Conservation (phyloP, 2,113 vertebrate genomes). For the Chloropsis cyanopogon region DNA sequence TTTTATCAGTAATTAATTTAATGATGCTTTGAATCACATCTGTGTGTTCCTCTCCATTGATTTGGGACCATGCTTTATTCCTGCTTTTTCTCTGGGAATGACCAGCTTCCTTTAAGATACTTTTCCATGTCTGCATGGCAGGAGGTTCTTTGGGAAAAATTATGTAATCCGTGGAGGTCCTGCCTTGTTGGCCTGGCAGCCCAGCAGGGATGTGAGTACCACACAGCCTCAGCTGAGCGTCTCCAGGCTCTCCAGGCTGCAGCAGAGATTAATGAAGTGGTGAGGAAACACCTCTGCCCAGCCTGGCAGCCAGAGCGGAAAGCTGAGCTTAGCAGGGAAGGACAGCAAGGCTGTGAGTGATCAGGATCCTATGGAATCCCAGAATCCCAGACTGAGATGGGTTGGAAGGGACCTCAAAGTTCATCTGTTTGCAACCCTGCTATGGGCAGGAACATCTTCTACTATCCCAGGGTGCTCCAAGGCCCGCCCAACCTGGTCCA, state of each 20-base stretch:
- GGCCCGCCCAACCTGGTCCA: neutral
- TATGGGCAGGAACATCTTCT: neutral
- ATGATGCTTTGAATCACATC: neutral
- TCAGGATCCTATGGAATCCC: rapidly evolving
- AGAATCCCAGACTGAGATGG: neutral
- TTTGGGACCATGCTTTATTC: neutral
- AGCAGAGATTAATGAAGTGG: neutral
- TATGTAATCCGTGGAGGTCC: neutral
- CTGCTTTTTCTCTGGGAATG: neutral
- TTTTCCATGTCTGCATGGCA: neutral
- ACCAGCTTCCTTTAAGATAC: neutral
- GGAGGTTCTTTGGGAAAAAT: neutral
- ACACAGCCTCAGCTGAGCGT: neutral
- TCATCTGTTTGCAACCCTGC: neutral
- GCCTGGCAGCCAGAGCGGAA: neutral
- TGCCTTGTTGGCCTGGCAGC: neutral
- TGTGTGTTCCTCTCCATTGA: neutral
- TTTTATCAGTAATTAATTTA: neutral
- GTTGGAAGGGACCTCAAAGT: neutral
- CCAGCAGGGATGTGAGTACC: neutral
- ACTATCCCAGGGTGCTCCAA: neutral
- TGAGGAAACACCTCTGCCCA: neutral
- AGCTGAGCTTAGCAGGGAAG: neutral
- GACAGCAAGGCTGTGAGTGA: neutral
- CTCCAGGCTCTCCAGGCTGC: neutral